Evolutionary conservation across 2,888 invertebrate genomes (phyloP), one percentile per base, ranked within the genome.

Genomic region (Eupithecia abbreviata): DNA sequence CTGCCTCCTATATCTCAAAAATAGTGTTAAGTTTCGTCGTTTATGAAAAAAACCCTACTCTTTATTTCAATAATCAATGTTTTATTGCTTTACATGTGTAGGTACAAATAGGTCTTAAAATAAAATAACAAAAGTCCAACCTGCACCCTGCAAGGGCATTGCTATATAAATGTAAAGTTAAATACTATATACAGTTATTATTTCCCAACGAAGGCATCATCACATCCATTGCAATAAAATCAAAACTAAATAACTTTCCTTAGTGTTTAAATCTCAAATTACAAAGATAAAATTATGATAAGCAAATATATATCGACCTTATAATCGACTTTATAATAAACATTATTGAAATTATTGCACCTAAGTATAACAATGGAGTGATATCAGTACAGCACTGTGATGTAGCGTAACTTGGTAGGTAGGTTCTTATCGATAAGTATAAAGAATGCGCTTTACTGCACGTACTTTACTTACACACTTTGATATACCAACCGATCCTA

Each of bases 381-480:
- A 73, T 73, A 73, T 73, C 74, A 66, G 66, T 30, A 30, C 0
- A 30, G 1, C 66, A 42, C 42, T 66, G 12, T 41, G 66, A 42
- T 66, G 4, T 66, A 66, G 66, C 66, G 66, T 66, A 42, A 66
- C 66, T 42, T 42, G 42, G 66, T 62, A 49, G 58, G 41, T 65
- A 65, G 6, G 66, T 42, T 15, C 15, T 42, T 66, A 65, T 45
- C 70, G 74, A 66, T 69, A 72, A 69, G 41, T 66, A 41, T 66
- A 6, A 66, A 41, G 66, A 66, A 66, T 13, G 42, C 42, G 18
- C 7, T 71, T 49, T 72, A 49, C 42, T 72, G 72, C 74, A 72
- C 69, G 66, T 72, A 66, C 15, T 2, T 13, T 66, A 66, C 10
- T 65, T 9, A 67, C 42, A 41, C 73, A 68, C 58, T 30, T 55